phyloP scores from a whole-genome alignment of 1,140 invertebrate species.

The Sitophilus oryzae region DNA sequence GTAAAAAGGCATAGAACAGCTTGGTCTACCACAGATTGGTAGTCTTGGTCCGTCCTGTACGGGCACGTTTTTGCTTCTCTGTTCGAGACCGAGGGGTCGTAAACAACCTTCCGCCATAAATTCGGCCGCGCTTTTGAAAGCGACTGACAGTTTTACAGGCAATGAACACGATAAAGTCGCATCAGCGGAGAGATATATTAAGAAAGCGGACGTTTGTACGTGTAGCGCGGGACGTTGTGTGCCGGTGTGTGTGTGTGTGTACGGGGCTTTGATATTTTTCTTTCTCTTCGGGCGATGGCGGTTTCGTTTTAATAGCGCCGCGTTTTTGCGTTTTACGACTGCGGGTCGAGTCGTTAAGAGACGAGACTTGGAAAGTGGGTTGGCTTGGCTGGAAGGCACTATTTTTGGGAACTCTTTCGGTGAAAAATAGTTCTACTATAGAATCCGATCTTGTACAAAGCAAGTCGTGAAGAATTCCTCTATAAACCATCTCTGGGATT shows the following conservation, averaged over 20 bases:
- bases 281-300: neutral
- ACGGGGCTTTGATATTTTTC: conserved; percentile 15
- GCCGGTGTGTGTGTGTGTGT: conserved; percentile 18
- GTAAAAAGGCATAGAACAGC: too few relatives aligned
- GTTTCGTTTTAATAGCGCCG: conserved; percentile 10
- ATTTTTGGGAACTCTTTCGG: too few relatives aligned
- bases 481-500: too few relatives aligned
- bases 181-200: conserved; percentile 23
- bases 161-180: conserved; percentile 26
- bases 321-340: conserved; percentile 5
- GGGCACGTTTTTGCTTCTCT: too few relatives aligned
- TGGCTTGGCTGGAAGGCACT: too few relatives aligned
- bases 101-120: conserved; percentile 19
- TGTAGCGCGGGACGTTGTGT: too few relatives aligned
- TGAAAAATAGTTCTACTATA: too few relatives aligned
- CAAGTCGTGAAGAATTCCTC: too few relatives aligned
- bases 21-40: too few relatives aligned
- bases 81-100: conserved; percentile 4
- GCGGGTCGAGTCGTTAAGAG: too few relatives aligned
- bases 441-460: too few relatives aligned
- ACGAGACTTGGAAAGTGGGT: neutral
- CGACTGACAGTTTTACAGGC: conserved; percentile 25
- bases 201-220: conserved; percentile 22
- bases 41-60: conserved; percentile 1
- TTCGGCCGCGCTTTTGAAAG: conserved; percentile 23